These are phyloP conservation scores for Ochropacha duplaris DNA, from an alignment of 2,888 invertebrate genomes.

Conservation along the genomic window DNA sequence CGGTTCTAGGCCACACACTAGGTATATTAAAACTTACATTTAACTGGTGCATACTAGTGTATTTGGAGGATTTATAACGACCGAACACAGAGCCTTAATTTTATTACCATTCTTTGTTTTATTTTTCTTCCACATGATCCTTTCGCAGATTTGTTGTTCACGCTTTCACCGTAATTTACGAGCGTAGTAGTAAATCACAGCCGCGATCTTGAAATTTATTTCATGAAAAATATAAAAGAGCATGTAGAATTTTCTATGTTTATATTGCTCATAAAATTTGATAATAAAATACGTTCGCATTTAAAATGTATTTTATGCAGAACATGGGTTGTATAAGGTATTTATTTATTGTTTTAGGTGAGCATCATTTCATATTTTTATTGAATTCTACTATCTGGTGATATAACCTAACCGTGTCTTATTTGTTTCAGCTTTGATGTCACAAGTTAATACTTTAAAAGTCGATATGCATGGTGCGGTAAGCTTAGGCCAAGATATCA, in stretches of 20 bases:
- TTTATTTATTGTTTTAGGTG: slow-evolving; percentile 13
- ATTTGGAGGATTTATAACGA: neutral
- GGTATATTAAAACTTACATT: no score
- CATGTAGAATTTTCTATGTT: slow-evolving; percentile 8
- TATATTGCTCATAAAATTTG: slow-evolving; percentile 19
- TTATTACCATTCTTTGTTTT: slow-evolving; percentile 6
- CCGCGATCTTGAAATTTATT: slow-evolving; percentile 13
- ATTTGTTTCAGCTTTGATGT: slow-evolving; percentile 37
- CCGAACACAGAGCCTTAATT: neutral
- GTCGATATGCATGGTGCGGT: slow-evolving; percentile 63
- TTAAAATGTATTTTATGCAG: slow-evolving; percentile 2
- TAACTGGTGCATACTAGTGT: no score
- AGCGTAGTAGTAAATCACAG: slow-evolving; percentile 12
- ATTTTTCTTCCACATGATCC: slow-evolving; percentile 2
- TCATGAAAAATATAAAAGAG: slow-evolving; percentile 13
- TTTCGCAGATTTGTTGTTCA: slow-evolving; percentile 2
- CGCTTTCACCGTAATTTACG: slow-evolving; percentile 9
- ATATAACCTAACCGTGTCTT: slow-evolving; percentile 1
- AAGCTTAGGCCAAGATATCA: slow-evolving; percentile 59
- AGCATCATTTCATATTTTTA: neutral
- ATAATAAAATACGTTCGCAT: slow-evolving; percentile 10
- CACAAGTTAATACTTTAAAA: slow-evolving; percentile 42
- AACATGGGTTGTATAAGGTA: slow-evolving; percentile 3
- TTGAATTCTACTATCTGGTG: neutral
- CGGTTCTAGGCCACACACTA: no score